These are phyloP conservation scores for Capitella teleta DNA, from an alignment of 1,140 invertebrate genomes.

Conservation along the genomic window DNA sequence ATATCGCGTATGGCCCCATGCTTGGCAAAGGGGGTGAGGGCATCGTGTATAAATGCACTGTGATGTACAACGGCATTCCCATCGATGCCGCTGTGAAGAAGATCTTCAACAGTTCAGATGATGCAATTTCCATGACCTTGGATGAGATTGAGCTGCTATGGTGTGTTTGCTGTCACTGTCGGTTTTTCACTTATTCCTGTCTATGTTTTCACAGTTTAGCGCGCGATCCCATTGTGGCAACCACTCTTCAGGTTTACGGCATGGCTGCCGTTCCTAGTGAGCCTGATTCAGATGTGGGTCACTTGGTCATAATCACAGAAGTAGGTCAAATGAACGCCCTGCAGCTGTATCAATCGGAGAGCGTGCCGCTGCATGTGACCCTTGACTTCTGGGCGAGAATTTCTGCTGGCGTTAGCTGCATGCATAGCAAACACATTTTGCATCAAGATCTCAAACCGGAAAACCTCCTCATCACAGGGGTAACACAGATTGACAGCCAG, in stretches of 20 bases:
- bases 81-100: constrained; percentile 13
- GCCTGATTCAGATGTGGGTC: constrained; percentile 5
- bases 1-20: constrained; percentile 10
- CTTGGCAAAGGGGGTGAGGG: constrained; percentile 12
- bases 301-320: constrained; percentile 13
- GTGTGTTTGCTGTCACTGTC: no score
- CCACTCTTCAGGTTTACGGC: constrained; percentile 10
- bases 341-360: constrained; percentile 11
- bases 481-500: neutral
- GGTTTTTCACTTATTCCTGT: no score
- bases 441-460: constrained; percentile 33
- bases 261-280: constrained; percentile 10
- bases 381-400: constrained; percentile 10
- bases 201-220: constrained; percentile 9
- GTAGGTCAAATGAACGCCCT: constrained; percentile 13
- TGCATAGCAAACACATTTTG: constrained; percentile 25
- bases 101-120: constrained; percentile 10
- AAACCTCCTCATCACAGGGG: constrained; percentile 24
- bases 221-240: constrained; percentile 11
- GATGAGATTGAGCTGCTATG: constrained; percentile 14
- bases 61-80: constrained; percentile 9
- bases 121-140: constrained; percentile 10
- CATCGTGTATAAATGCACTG: constrained; percentile 13
- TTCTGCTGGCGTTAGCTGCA: constrained; percentile 16
- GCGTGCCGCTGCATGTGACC: constrained; percentile 8